Evolutionary conservation across 2,113 vertebrate genomes (phyloP), one percentile per base, ranked within the genome.

Genomic region (Acrocephalus arundinaceus): DNA sequence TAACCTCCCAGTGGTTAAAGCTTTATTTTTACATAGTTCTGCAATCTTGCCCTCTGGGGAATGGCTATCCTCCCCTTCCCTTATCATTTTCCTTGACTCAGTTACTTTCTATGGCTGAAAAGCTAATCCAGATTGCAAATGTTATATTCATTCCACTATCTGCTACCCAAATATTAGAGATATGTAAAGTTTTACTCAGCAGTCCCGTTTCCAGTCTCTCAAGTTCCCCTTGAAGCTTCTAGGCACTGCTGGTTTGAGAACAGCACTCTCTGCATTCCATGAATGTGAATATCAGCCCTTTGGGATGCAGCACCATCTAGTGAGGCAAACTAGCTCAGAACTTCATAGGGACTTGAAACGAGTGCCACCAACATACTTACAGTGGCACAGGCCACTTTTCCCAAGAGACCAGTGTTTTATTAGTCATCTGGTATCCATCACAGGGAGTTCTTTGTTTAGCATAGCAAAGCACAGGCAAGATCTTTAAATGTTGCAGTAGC

Each of bases 251-350:
- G 33, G 65, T 75, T 72, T 51, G 21, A 49, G 43, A 87, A 59
- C 52, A 21, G 43, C 61, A 46, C 2, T 48, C 31, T 68, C 61
- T 31, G 30, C 16, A 2, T 67, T 68, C 61, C 2, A 5, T 10
- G 30, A 54, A 85, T 21, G 25, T 35, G 59, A 52, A 7, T n/a
- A 52, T 30, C 35, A 87, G 91, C 91, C 93, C 89, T 91, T 89
- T 78, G 77, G 87, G 65, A 89, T 31, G 49, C 61, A 96, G 95
- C 96, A 92, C 94, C 91, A 94, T 59, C 94, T 97, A 95, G 86
- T 87, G 95, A 92, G 23, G 79, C 8, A 28, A 84, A 58, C 21
- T 22, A 86, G 49, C 61, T 78, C 70, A 55, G 16, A 70, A 63
- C 43, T 41, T 77, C 67, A 21, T 0, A 48, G 17, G 43, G 5